Base-by-base conservation (phyloP, 2,797 vertebrate genomes). In the Tangara arthus region DNA sequence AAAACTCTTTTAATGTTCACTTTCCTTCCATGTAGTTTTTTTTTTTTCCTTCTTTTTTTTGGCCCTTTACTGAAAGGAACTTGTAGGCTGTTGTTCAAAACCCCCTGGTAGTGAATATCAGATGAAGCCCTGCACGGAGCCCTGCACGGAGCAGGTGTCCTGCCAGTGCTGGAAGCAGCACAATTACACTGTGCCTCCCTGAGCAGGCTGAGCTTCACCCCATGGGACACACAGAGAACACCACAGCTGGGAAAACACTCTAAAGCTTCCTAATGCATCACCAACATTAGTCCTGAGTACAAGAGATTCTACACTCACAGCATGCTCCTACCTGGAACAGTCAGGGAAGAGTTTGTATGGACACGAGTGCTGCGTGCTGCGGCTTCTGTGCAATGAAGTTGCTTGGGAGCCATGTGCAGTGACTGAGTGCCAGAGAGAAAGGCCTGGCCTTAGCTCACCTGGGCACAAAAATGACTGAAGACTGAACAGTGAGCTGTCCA, bases 41-140 rank as follows among this genome's bases (percentile, higher is more conserved):
- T 34, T 18, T 16, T 19, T 6, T 21, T 22, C 32, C 18, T 1
- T 3, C 42, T 9, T 39, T 4, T 3, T 55, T 60, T 13, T 37
- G 9, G 8, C 8, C 4, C 34, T 35, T 73, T 14, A 37, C 22
- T 15, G 15, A 76, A 75, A 71, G 24, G 28, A 35, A 60, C 30
- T 35, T 39, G 28, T 32, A 21, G 21, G 32, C 39, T 28, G 50
- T 22, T 52, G 39, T 47, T 50, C n/a, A 37, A 17, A 82, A 49
- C 0, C 1, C 34, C 35, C 4, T 20, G 4, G 5, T 0, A 5
- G 9, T 23, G 47, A 27, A 6, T 17, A 37, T 1, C 4, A 53
- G 53, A 18, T 4, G 11, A 5, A 28, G 1, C 26, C 59, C 19
- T 11, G 41, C 15, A 1, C 0, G 0, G 26, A 28, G 1, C 26